Evolutionary conservation across 2,113 vertebrate genomes (phyloP).

Genomic region (Collichthys lucidus): DNA sequence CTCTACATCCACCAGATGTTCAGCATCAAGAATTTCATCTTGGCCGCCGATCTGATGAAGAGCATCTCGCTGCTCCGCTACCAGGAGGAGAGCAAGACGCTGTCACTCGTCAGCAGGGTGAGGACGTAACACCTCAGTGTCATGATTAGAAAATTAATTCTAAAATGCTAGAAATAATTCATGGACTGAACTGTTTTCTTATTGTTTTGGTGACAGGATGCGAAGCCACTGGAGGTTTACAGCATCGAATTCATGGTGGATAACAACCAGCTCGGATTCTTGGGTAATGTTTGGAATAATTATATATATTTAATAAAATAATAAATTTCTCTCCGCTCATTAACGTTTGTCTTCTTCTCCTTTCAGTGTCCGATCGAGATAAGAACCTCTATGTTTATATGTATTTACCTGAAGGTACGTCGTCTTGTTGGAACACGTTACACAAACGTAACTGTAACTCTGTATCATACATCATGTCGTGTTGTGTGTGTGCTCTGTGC

Average conservation of each 20-base stretch:
- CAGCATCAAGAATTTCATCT: constrained; percentile 96
- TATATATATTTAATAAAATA: no score
- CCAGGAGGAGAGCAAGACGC: constrained; percentile 94
- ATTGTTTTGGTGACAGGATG: constrained; percentile 83
- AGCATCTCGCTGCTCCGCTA: constrained; percentile 94
- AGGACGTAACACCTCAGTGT: background rate
- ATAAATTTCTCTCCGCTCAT: background rate
- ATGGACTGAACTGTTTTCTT: background rate
- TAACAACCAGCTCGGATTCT: constrained; percentile 90
- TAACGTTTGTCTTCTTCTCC: background rate
- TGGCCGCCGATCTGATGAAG: constrained; percentile 94
- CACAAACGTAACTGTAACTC: background rate
- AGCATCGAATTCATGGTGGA: constrained; percentile 96
- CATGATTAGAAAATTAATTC: background rate
- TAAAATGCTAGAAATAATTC: background rate
- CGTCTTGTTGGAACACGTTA: rapidly evolving
- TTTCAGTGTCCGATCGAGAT: constrained; percentile 91
- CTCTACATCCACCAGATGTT: constrained; percentile 96
- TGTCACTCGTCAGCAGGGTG: constrained; percentile 94
- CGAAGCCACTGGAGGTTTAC: constrained; percentile 93
- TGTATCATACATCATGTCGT: background rate
- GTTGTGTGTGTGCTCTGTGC: background rate
- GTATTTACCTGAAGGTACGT: constrained; percentile 93
- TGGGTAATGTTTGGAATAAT: constrained; percentile 85
- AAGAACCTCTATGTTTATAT: constrained; percentile 93